Conservation (phyloP, 2,888 invertebrate species). For the Petrophora chlorosata region DNA sequence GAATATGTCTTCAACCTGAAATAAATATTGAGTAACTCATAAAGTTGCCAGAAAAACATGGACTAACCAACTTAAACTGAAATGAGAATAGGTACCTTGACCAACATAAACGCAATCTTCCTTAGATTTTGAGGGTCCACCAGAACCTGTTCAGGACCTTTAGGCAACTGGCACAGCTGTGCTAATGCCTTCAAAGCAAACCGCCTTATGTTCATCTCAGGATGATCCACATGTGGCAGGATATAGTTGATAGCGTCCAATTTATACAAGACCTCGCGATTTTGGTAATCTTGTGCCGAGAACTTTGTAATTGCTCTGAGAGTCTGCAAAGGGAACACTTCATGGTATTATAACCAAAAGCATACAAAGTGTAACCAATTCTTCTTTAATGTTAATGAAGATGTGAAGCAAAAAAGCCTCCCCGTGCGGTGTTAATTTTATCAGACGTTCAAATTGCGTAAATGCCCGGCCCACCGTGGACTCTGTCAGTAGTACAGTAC, state of each 20-base stretch:
- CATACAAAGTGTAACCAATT: too few relatives aligned
- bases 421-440: too few relatives aligned
- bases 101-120: slow-evolving; percentile 67
- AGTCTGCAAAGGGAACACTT: slow-evolving; percentile 51
- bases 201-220: slow-evolving; percentile 69
- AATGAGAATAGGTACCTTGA: slow-evolving; percentile 50
- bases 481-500: too few relatives aligned
- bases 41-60: too few relatives aligned
- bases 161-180: slow-evolving; percentile 74
- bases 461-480: too few relatives aligned
- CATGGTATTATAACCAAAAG: too few relatives aligned
- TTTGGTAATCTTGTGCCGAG: slow-evolving; percentile 66
- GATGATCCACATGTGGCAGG: slow-evolving; percentile 65
- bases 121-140: slow-evolving; percentile 62
- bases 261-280: slow-evolving; percentile 61
- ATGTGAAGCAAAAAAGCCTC: too few relatives aligned
- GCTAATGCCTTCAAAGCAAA: slow-evolving; percentile 81
- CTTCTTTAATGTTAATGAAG: too few relatives aligned
- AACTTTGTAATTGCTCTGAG: slow-evolving; percentile 76
- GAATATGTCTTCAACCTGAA: slow-evolving; percentile 75
- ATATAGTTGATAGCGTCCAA: slow-evolving; percentile 64
- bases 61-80: too few relatives aligned
- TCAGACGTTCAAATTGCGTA: too few relatives aligned
- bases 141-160: slow-evolving; percentile 74
- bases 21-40: background rate